These are phyloP conservation scores for Amiota minor DNA, from an alignment of 2,888 invertebrate genomes.

Conservation along the genomic window DNA sequence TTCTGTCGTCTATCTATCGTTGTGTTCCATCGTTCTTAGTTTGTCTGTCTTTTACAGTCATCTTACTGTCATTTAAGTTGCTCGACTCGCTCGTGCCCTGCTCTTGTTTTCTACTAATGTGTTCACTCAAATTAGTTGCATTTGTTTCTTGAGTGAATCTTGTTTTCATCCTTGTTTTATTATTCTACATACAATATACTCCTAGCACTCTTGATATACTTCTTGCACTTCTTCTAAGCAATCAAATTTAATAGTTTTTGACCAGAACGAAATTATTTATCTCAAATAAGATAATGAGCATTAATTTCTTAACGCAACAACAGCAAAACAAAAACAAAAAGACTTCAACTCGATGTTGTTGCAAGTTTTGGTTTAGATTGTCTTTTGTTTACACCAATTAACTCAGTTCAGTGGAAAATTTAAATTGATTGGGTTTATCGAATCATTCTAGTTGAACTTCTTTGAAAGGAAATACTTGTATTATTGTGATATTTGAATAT, in stretches of 20 bases:
- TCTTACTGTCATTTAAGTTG: background rate
- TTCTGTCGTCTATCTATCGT: constrained; percentile 1
- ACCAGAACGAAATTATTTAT: constrained; percentile 60
- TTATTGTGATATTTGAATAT: too few species aligned
- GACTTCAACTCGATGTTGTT: background rate
- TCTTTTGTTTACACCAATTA: background rate
- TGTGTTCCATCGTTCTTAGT: background rate
- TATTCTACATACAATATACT: too few species aligned
- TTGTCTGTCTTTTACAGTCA: background rate
- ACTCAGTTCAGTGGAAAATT: background rate
- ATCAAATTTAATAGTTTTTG: constrained; percentile 54
- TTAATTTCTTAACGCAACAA: constrained; percentile 44
- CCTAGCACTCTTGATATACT: background rate
- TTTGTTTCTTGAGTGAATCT: constrained; percentile 29
- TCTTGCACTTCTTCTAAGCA: constrained; percentile 35
- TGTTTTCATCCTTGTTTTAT: constrained; percentile 37
- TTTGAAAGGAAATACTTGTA: background rate
- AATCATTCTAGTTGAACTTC: background rate
- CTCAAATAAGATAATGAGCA: constrained; percentile 56
- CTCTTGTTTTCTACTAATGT: constrained; percentile 31
- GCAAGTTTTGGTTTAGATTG: background rate
- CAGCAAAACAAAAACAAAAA: background rate
- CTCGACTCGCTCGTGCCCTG: constrained; percentile 27
- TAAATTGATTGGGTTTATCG: background rate
- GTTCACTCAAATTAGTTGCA: constrained; percentile 35